Conservation (phyloP, 2,888 invertebrate genomes). For the Trimorus sp. region DNA sequence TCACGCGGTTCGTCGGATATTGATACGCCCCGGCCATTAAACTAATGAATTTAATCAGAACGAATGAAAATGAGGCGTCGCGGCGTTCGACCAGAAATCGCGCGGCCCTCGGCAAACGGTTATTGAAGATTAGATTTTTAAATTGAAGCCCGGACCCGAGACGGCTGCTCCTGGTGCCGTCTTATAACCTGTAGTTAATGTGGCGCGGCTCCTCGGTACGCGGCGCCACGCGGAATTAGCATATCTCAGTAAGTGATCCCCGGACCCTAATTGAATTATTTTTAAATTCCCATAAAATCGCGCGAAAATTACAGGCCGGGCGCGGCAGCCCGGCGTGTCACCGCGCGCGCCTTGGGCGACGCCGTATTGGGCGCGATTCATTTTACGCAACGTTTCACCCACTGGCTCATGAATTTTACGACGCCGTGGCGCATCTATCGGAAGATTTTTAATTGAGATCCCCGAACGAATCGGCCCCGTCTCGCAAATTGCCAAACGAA, state of each 20-base stretch:
- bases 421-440: slow-evolving; percentile 63
- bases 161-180: slow-evolving; percentile 62
- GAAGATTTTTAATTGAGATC: slow-evolving; percentile 70
- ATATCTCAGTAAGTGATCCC: slow-evolving; percentile 81
- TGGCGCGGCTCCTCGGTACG: slow-evolving; percentile 62
- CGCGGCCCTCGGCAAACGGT: slow-evolving; percentile 77
- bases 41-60: slow-evolving; percentile 82
- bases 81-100: slow-evolving; percentile 69
- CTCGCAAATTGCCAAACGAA: slow-evolving; percentile 50
- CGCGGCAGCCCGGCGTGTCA: slow-evolving; percentile 51
- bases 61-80: slow-evolving; percentile 77
- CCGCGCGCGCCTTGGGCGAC: slow-evolving; percentile 64
- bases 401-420: slow-evolving; percentile 66
- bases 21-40: slow-evolving; percentile 79
- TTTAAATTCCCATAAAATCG: slow-evolving; percentile 82
- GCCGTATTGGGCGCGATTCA: slow-evolving; percentile 78
- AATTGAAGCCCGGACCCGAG: slow-evolving; percentile 77
- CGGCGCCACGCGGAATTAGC: slow-evolving; percentile 77
- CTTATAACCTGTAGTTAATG: slow-evolving; percentile 70
- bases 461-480: slow-evolving; percentile 55
- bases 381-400: slow-evolving; percentile 79
- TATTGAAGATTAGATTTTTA: slow-evolving; percentile 82
- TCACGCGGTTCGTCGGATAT: slow-evolving; percentile 78
- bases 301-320: slow-evolving; percentile 78
- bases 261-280: slow-evolving; percentile 81